phyloP scores from a whole-genome alignment of 2,113 vertebrate species.

The Candoia aspera region DNA sequence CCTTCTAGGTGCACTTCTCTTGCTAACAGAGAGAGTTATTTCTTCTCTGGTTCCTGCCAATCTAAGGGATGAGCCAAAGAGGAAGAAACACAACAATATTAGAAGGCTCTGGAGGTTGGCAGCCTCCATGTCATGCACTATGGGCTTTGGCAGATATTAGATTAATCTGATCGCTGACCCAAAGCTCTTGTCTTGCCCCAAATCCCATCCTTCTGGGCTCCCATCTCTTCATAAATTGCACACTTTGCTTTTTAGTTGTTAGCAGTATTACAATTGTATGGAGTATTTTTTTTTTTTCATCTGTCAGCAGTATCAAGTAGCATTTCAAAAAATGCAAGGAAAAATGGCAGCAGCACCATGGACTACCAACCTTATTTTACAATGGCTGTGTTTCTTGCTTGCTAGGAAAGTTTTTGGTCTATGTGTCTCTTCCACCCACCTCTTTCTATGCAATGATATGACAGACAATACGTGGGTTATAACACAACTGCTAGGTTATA shows the following conservation, averaged over 20 bases:
- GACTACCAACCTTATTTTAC: neutral
- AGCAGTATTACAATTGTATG: too few relatives aligned
- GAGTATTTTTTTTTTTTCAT: neutral
- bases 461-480: constrained; percentile 1
- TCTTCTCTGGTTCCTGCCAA: neutral
- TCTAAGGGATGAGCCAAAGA: neutral
- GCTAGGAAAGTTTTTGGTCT: neutral
- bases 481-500: constrained; percentile 15
- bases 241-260: neutral
- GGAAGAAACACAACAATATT: neutral
- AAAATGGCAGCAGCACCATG: neutral
- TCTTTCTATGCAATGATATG: constrained; percentile 3
- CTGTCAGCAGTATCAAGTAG: neutral
- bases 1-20: neutral
- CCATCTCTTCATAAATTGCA: neutral
- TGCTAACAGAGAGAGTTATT: too few relatives aligned
- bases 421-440: neutral
- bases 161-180: neutral
- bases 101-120: neutral
- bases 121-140: neutral
- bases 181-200: neutral
- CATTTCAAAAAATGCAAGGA: neutral
- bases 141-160: neutral
- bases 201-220: neutral
- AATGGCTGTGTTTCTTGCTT: neutral